Evolutionary conservation across 2,888 invertebrate genomes (phyloP), one percentile per base, ranked within the genome.

Genomic region (Apomyelois bistriatella): DNA sequence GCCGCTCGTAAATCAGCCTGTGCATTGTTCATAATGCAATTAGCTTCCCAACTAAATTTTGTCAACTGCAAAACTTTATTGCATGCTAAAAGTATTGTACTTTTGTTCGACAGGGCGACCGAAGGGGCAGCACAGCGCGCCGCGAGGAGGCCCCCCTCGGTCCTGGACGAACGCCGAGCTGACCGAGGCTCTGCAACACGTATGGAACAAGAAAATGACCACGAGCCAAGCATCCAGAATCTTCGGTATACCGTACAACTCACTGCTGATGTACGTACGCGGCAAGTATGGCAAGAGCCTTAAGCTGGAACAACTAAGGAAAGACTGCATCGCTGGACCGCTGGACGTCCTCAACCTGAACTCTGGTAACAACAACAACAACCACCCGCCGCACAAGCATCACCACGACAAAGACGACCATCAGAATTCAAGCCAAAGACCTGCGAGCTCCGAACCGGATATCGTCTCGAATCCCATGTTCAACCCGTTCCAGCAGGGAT

Each of bases 131-230:
- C 97, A 97, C 86, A 96, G 96, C 69, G 97, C 97, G 37, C 97
- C 97, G 17, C 92, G 97, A 63, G 97, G 97, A 17, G 97, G 97
- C 9, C 97, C 97, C 9, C 97, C 97, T 0, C 92, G 97, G 52
- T 97, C 97, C 1, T 97, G 97, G 97, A 97, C 97, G 58, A 97
- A 97, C 85, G 96, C 96, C 36, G 97, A 97, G 74, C 91, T 97
- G 50, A 97, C 97, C 50, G 96, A 97, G 84, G 97, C 97, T 1
- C 92, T 97, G 51, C 96, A 96, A 73, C 96, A 97, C 83, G 97
- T 97, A n/a, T 97, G 97, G 97, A 97, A 97, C 85, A 97, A 97
- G 76, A 97, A 96, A 79, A 97, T 97, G 96, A 97, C 97, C 59
- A 97, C 97, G 42, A 96, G 96, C 72, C 96, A 97, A 82, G 97